These are phyloP conservation scores for Adelges cooleyi DNA, from an alignment of 1,140 invertebrate species.

Conservation along the genomic window DNA sequence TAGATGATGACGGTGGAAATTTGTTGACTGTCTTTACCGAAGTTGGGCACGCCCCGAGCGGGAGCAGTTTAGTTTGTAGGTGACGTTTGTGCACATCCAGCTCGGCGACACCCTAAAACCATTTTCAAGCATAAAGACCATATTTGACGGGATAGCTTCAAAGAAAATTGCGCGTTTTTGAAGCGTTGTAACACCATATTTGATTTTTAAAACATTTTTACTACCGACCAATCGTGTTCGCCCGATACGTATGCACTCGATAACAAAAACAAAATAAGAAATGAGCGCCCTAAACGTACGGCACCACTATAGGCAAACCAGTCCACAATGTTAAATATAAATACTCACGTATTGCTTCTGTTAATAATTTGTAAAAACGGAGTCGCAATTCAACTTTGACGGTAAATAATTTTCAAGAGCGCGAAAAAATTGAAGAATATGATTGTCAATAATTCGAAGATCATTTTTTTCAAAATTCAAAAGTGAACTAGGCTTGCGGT, in stretches of 20 bases:
- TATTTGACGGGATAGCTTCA: neutral
- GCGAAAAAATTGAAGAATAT: too few relatives aligned
- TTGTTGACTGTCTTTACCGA: too few relatives aligned
- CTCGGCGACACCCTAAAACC: neutral
- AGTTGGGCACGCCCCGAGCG: neutral
- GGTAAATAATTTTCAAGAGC: too few relatives aligned
- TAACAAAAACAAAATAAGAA: conserved; percentile 18
- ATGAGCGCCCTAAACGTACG: conserved; percentile 1
- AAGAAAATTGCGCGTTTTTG: conserved; percentile 24
- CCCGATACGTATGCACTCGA: conserved; percentile 25
- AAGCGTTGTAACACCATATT: conserved; percentile 24
- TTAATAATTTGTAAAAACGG: too few relatives aligned
- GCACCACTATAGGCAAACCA: too few relatives aligned
- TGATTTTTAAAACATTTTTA: conserved; percentile 27
- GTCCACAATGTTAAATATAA: too few relatives aligned
- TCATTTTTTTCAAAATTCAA: conserved; percentile 15
- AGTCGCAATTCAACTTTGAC: too few relatives aligned
- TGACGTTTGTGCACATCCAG: neutral
- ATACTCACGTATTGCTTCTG: too few relatives aligned
- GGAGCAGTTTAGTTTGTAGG: neutral
- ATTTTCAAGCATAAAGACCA: neutral
- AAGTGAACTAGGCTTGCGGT: conserved; percentile 25
- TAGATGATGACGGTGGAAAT: too few relatives aligned
- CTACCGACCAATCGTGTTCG: conserved; percentile 17
- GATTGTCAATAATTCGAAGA: neutral